Percentiles rank a stretch among this genome's conserved stretches.
Conservation (phyloP, 2,888 invertebrate species). For the Pocota personata region DNA sequence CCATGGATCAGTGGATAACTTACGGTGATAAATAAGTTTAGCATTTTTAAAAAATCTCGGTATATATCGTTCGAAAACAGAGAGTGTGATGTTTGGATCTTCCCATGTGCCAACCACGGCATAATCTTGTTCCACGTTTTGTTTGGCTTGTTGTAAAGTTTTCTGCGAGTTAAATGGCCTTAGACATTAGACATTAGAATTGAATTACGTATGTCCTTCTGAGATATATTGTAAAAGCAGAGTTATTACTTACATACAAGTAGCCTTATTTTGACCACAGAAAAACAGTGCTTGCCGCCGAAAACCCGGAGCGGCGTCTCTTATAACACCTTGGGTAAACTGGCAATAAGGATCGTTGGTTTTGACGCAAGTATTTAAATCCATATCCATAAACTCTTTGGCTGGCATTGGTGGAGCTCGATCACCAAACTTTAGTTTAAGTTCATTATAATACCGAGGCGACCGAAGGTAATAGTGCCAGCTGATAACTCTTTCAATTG, state of each 20-base stretch:
- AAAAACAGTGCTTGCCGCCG: slow-evolving; percentile 94
- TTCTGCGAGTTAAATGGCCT: slow-evolving; percentile 93
- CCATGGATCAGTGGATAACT: slow-evolving; percentile 77
- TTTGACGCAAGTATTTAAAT: slow-evolving; percentile 93
- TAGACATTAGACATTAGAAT: too few species aligned
- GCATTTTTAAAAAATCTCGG: slow-evolving; percentile 92
- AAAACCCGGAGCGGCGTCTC: slow-evolving; percentile 93
- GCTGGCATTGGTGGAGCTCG: slow-evolving; percentile 76
- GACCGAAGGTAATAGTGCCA: slow-evolving; percentile 96
- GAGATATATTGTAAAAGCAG: background rate
- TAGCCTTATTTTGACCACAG: slow-evolving; percentile 91
- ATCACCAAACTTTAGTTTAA: slow-evolving; percentile 85
- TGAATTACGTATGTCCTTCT: background rate
- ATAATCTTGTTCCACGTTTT: slow-evolving; percentile 92
- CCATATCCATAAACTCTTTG: slow-evolving; percentile 90
- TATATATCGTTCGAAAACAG: slow-evolving; percentile 92
- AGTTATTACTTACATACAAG: slow-evolving; percentile 88
- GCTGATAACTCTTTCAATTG: slow-evolving; percentile 94
- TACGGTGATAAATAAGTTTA: slow-evolving; percentile 90
- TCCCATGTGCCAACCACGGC: slow-evolving; percentile 95
- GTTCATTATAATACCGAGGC: slow-evolving; percentile 92
- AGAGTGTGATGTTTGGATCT: slow-evolving; percentile 92
- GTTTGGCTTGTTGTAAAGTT: slow-evolving; percentile 92
- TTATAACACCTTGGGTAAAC: slow-evolving; percentile 90
- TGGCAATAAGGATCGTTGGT: slow-evolving; percentile 91